phyloP scores from a whole-genome alignment of 2,888 invertebrate species.

The Norana najaformis region DNA sequence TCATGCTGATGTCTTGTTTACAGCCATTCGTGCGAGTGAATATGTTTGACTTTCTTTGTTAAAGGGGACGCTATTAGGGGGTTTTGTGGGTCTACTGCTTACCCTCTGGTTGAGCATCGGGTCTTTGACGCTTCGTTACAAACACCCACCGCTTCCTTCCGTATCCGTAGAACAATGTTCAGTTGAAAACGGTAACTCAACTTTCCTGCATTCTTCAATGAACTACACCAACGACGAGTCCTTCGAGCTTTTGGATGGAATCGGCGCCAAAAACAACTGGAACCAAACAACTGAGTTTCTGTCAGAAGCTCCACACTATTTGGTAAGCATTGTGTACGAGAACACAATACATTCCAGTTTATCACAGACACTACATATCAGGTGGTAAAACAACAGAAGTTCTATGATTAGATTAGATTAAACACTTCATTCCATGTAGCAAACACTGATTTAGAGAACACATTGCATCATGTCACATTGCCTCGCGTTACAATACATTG shows the following conservation, averaged over 20 bases:
- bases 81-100: not conserved
- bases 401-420: too few species aligned
- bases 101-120: conserved; percentile 6
- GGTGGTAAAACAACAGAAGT: too few species aligned
- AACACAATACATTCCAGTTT: not conserved
- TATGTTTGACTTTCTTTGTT: not conserved
- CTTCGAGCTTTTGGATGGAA: not conserved
- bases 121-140: not conserved
- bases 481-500: too few species aligned
- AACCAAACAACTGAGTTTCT: not conserved
- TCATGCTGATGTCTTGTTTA: not conserved
- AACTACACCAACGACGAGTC: not conserved
- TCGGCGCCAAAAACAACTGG: not conserved
- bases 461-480: too few species aligned
- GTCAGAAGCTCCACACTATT: not conserved
- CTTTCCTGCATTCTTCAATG: not conserved
- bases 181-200: not conserved
- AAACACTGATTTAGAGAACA: too few species aligned
- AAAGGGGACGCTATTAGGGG: not conserved
- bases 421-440: too few species aligned
- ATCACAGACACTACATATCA: too few species aligned
- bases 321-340: not conserved
- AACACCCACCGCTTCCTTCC: not conserved
- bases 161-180: not conserved
- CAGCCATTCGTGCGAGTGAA: not conserved